Percentiles rank a stretch among this genome's conserved stretches.
Evolutionary conservation across 2,113 vertebrate genomes (phyloP).

Genomic region (Thunnus thynnus): DNA sequence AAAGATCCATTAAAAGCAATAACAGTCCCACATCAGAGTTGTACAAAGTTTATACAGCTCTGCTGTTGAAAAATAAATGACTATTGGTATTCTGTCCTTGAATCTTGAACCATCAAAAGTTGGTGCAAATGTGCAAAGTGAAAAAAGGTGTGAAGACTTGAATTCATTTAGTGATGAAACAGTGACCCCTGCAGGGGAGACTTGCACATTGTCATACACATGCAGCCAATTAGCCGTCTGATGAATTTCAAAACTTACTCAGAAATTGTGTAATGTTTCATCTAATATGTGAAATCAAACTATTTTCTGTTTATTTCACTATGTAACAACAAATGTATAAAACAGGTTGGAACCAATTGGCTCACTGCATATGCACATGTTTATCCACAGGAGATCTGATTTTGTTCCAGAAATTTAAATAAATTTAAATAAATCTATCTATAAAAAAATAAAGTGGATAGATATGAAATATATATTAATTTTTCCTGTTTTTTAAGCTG

Average conservation of each 20-base stretch:
- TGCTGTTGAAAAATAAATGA: background rate
- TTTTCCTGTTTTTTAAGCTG: no score
- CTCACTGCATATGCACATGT: background rate
- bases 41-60: background rate
- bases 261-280: background rate
- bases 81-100: background rate
- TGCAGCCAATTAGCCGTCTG: background rate
- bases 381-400: no score
- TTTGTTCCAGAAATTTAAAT: no score
- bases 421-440: no score
- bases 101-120: background rate
- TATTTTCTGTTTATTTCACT: background rate
- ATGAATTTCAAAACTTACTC: background rate
- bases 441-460: no score
- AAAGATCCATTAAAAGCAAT: background rate
- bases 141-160: background rate
- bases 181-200: constrained; percentile 62
- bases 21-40: background rate
- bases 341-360: background rate
- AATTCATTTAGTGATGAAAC: constrained; percentile 51
- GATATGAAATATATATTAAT: no score
- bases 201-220: background rate
- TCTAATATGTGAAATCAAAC: background rate
- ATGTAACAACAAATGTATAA: background rate
- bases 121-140: background rate